Evolutionary conservation across 2,797 vertebrate genomes (phyloP).

Genomic region (Takifugu ocellatus): DNA sequence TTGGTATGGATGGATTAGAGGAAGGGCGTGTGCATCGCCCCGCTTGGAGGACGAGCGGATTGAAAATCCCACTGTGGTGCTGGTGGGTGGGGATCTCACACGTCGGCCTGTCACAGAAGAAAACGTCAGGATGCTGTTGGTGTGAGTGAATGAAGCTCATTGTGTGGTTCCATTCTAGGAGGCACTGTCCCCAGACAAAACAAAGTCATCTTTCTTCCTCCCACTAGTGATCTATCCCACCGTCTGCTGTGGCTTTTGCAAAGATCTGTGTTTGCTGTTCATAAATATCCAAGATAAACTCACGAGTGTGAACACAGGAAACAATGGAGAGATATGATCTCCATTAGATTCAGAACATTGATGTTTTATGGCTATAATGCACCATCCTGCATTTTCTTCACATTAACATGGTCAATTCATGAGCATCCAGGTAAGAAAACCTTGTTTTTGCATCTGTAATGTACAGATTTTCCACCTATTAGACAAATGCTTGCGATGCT

Average conservation of each 20-base stretch:
- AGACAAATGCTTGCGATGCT: too few relatives aligned
- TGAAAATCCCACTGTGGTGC: constrained; percentile 18
- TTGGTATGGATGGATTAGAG: background rate
- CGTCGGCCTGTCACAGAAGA: constrained; percentile 46
- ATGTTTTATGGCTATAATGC: too few relatives aligned
- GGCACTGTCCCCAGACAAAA: constrained; percentile 55
- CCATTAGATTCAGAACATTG: too few relatives aligned
- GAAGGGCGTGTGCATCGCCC: constrained; percentile 4
- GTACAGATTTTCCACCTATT: too few relatives aligned
- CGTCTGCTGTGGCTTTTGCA: constrained; percentile 8
- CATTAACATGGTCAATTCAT: too few relatives aligned
- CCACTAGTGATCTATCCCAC: constrained; percentile 6
- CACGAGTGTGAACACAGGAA: background rate
- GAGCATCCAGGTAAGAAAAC: too few relatives aligned
- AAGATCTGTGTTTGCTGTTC: constrained; percentile 10
- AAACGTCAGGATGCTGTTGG: constrained; percentile 51
- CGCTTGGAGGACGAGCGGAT: constrained; percentile 6
- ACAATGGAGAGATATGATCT: too few relatives aligned
- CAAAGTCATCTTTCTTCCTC: constrained; percentile 40
- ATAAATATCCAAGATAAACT: background rate
- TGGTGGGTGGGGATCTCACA: constrained; percentile 32
- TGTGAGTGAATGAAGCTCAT: constrained; percentile 53
- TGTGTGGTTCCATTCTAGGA: constrained; percentile 48
- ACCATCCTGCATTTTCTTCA: too few relatives aligned
- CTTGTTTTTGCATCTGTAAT: too few relatives aligned